Evolutionary conservation across 2,888 invertebrate genomes (phyloP).

Genomic region (Drosophila tripunctata): DNA sequence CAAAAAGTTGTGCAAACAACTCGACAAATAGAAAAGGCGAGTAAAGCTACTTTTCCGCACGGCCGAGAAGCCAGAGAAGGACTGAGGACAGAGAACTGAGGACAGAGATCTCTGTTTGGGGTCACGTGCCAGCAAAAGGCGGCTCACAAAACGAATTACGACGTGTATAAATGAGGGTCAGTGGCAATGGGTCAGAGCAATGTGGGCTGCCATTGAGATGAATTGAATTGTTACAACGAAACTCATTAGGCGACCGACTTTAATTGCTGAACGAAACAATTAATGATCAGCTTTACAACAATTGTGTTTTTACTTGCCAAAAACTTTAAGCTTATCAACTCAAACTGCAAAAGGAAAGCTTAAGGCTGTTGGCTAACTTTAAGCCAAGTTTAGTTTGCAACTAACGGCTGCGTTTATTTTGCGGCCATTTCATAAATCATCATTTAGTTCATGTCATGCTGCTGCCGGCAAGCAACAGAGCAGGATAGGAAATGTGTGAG

Average conservation of each 20-base stretch:
- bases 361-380: background rate
- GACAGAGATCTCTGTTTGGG: slow-evolving; percentile 3
- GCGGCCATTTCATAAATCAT: slow-evolving; percentile 61
- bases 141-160: slow-evolving; percentile 29
- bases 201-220: slow-evolving; percentile 31
- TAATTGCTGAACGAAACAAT: slow-evolving; percentile 43
- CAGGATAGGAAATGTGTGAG: background rate
- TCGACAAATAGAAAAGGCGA: background rate
- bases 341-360: background rate
- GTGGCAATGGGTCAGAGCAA: slow-evolving; percentile 5
- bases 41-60: slow-evolving; percentile 31
- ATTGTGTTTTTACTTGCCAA: background rate
- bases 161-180: slow-evolving; percentile 13
- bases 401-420: slow-evolving; percentile 18
- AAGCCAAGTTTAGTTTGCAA: background rate
- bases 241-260: slow-evolving; percentile 26
- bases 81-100: no score
- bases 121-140: slow-evolving; percentile 44
- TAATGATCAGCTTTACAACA: background rate
- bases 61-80: no score
- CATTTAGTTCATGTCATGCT: slow-evolving; percentile 66
- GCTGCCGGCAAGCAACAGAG: slow-evolving; percentile 23
- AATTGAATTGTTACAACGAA: slow-evolving; percentile 37
- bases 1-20: slow-evolving; percentile 40
- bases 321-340: slow-evolving; percentile 11